Evolutionary conservation across 2,888 invertebrate genomes (phyloP), one percentile per base, ranked within the genome.

Genomic region (Coenonympha glycerion): DNA sequence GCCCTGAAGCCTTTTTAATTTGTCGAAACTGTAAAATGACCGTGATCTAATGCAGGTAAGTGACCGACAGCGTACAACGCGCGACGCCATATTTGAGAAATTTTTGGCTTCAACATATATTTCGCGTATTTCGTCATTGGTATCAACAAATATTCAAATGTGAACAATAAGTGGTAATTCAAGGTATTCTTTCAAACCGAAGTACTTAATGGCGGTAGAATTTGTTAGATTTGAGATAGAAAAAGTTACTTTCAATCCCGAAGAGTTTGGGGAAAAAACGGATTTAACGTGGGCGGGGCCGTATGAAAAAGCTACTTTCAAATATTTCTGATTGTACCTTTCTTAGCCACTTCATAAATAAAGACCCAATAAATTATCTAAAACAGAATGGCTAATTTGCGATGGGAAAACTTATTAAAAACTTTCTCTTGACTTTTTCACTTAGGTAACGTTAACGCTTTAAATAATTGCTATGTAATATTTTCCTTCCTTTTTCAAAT

Each of bases 331-430:
- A n/a, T n/a, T n/a, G n/a, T n/a, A n/a, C n/a, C n/a, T n/a, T n/a
- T n/a, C n/a, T n/a, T n/a, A n/a, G n/a, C 8, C 3, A 33, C 16
- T 16, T 33, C 13, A 16, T 33, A 33, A 33, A 33, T 33, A 33
- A 16, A 33, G 33, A 33, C 33, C 13, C 34, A 54, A 51, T 40
- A 44, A 51, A 50, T 54, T 51, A 33, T 39, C 44, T 26, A 47
- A 50, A 56, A 48, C 41, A 47, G 40, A 48, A 53, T 46, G 45
- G 50, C 41, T 19, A 56, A 56, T 53, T 53, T 48, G 48, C 46
- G 45, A 48, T 31, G 19, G 41, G 36, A 28, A 19, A 46, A 53
- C 53, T 53, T 47, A 47, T 53, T 48, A 50, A 44, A 50, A 53
- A 53, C 31, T 51, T 56, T 53, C 40, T 47, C 26, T 48, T 41